Percentiles rank a stretch among this genome's conserved stretches.
phyloP scores from a whole-genome alignment of 2,888 invertebrate species.

The Drosophila subquinaria region DNA sequence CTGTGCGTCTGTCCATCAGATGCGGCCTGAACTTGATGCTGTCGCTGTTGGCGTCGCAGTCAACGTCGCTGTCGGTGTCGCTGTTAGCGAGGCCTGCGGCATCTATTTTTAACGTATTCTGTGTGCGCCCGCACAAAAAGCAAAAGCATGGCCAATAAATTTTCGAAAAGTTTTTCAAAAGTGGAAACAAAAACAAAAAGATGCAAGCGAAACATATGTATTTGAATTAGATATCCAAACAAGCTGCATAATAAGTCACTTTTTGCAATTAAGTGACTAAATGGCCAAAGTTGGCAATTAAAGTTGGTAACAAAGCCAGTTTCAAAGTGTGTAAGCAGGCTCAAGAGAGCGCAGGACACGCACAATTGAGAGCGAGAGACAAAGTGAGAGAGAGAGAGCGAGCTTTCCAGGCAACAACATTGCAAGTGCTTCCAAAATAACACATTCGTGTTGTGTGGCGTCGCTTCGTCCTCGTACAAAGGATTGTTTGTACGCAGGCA shows the following conservation, averaged over 20 bases:
- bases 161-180: constrained; percentile 39
- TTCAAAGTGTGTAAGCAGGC: constrained; percentile 16
- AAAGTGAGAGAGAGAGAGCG: constrained; percentile 19
- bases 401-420: constrained; percentile 61
- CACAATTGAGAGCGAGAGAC: constrained; percentile 25
- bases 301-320: constrained; percentile 46
- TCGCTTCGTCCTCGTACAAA: constrained; percentile 57
- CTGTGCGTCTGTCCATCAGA: constrained; percentile 25
- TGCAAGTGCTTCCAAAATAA: constrained; percentile 71
- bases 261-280: constrained; percentile 37
- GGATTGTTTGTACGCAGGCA: constrained; percentile 73
- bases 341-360: constrained; percentile 54
- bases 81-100: constrained; percentile 65
- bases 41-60: constrained; percentile 26
- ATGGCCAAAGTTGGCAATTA: constrained; percentile 39
- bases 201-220: constrained; percentile 12
- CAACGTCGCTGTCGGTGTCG: constrained; percentile 26
- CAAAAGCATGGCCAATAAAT: constrained; percentile 71
- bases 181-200: constrained; percentile 20
- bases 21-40: constrained; percentile 28
- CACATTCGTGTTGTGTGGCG: constrained; percentile 55
- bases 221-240: constrained; percentile 10
- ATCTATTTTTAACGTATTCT: constrained; percentile 63
- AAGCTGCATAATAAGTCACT: constrained; percentile 15
- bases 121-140: constrained; percentile 62